A percentile compares a stretch with the other conserved stretches of the same genome.
Conservation (phyloP, 2,113 vertebrate genomes). For the Blennius ocellaris region DNA sequence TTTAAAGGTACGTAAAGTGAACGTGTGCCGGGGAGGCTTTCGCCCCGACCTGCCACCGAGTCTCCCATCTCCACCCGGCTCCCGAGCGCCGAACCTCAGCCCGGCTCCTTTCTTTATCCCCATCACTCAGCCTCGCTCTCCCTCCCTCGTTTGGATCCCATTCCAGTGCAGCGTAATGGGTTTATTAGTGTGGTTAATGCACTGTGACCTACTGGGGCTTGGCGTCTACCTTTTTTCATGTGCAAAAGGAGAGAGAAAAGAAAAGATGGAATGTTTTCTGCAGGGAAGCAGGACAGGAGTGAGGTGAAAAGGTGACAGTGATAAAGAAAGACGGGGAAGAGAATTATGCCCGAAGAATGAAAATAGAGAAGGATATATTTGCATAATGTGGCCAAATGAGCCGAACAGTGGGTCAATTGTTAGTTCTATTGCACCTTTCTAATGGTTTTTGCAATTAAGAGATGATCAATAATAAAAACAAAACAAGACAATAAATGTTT, state of each 20-base stretch:
- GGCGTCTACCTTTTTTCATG: constrained; percentile 62
- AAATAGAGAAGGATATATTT: not conserved
- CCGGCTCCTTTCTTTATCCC: constrained; percentile 49
- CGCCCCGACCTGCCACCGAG: constrained; percentile 31
- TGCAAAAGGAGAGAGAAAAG: constrained; percentile 7
- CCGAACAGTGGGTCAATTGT: no score
- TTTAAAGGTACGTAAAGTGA: constrained; percentile 40
- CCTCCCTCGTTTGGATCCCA: constrained; percentile 62
- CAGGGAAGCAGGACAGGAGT: constrained; percentile 36
- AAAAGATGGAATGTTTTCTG: constrained; percentile 34
- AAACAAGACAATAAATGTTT: no score
- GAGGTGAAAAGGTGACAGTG: constrained; percentile 5
- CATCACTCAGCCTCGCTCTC: constrained; percentile 48
- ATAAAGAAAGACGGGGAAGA: not conserved
- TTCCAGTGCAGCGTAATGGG: constrained; percentile 66
- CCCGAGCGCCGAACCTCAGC: constrained; percentile 35
- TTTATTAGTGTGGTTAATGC: constrained; percentile 80
- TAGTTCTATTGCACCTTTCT: no score
- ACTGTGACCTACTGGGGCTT: constrained; percentile 68
- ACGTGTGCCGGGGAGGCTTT: constrained; percentile 43
- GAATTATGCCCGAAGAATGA: constrained; percentile 9
- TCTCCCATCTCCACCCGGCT: constrained; percentile 27
- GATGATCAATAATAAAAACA: no score
- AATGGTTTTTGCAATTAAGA: no score
- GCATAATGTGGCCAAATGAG: not conserved